Base-by-base conservation (phyloP, 2,888 invertebrate genomes). In the Tachystola acroxantha region DNA sequence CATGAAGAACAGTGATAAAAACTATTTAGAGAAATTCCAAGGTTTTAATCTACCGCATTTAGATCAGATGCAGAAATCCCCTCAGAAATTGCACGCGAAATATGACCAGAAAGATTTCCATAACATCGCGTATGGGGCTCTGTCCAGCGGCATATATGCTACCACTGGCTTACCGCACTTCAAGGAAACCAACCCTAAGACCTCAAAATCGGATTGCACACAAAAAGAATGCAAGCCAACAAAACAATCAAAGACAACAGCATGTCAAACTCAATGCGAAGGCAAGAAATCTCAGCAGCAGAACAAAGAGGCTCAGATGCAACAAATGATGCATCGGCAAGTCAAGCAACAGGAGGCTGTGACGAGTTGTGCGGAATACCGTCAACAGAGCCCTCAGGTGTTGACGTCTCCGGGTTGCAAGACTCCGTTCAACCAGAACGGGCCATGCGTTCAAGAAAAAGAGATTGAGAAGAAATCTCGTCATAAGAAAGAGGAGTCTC, bases 51-150 rank as follows among this genome's bases (percentile, higher is more conserved):
- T 90, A 1, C 85, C 90, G 1, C 89, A 89, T 45, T 64, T 90
- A 34, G 90, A 90, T 40, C 81, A 88, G 42, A 84, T 87, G 60
- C 90, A 89, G 43, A 90, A 91, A 47, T 89, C 88, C 0, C 90
- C 90, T 6, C 90, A 90, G 42, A 88, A 88, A 46, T 72, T 89
- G 38, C 89, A 89, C 39, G 79, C 89, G 1, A 81, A 81, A 48
- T 82, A 79, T 45, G 81, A 82, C 40, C 87, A 87, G 46, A 86
- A 86, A 43, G 87, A 87, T 39, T 84, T 85, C 33, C 82, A 84
- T 42, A 84, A 84, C 39, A 74, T 87, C 13, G 75, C 86, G 1
- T 88, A 88, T 45, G 79, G 86, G 0, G 77, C 85, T 6, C 50
- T 86, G 9, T 76, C 85, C 1, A 61, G 80, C 7, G 75, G 78